These are phyloP conservation scores for Onychomys arenicola DNA, from an alignment of 2,797 vertebrate genomes.

Conservation along the genomic window DNA sequence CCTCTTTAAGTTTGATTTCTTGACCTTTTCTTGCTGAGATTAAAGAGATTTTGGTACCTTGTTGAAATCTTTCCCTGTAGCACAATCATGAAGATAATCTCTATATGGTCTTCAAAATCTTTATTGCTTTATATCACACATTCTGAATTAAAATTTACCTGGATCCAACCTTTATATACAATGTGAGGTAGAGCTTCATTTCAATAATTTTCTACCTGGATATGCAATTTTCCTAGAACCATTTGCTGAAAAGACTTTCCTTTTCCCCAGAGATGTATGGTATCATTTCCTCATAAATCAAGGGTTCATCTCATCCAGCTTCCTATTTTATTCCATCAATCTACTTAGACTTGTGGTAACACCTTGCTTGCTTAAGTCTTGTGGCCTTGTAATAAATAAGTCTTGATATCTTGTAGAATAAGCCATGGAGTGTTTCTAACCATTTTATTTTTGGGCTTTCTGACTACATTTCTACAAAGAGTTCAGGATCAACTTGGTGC, in stretches of 20 bases:
- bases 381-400: background rate
- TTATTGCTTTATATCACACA: background rate
- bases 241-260: background rate
- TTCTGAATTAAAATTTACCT: constrained; percentile 22
- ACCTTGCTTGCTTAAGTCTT: background rate
- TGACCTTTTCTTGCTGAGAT: background rate
- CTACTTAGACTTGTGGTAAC: background rate
- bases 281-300: background rate
- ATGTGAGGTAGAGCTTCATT: background rate
- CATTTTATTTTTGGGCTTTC: background rate
- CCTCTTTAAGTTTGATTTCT: background rate
- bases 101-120: background rate
- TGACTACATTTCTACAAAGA: background rate
- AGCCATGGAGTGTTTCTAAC: background rate
- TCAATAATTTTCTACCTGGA: background rate
- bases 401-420: background rate
- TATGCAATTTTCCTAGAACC: background rate
- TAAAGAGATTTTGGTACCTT: background rate
- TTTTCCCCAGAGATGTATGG: background rate
- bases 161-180: background rate
- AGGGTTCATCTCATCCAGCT: background rate
- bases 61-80: background rate
- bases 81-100: background rate
- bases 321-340: background rate
- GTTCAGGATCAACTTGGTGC: constrained; percentile 20